Conservation (phyloP, 2,888 invertebrate genomes). For the Elmis aenea region DNA sequence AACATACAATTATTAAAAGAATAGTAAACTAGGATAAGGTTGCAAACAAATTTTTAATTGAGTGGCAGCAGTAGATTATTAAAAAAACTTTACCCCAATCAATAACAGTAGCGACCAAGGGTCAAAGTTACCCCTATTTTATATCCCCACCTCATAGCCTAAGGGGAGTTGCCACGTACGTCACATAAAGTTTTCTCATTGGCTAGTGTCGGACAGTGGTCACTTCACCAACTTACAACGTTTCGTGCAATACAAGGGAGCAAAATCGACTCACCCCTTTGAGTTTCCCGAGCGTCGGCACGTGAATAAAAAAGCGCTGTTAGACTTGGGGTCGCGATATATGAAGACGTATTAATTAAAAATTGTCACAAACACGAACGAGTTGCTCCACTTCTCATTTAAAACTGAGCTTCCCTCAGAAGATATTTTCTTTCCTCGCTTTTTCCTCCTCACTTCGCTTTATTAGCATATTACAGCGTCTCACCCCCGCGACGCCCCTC, state of each 20-base stretch:
- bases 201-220: slow-evolving; percentile 39
- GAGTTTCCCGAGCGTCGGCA: too few species aligned
- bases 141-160: slow-evolving; percentile 24
- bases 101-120: too few species aligned
- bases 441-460: slow-evolving; percentile 32
- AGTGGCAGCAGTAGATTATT: too few species aligned
- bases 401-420: slow-evolving; percentile 42
- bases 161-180: slow-evolving; percentile 33
- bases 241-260: not conserved
- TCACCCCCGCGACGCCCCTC: slow-evolving; percentile 1
- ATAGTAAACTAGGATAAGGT: too few species aligned
- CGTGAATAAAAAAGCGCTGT: too few species aligned
- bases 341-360: too few species aligned
- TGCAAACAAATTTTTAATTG: too few species aligned
- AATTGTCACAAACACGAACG: slow-evolving; percentile 11
- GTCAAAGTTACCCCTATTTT: slow-evolving; percentile 33
- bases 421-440: slow-evolving; percentile 41
- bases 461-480: slow-evolving; percentile 31
- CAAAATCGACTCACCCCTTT: too few species aligned
- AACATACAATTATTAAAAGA: too few species aligned
- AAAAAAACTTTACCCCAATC: too few species aligned
- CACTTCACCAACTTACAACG: slow-evolving; percentile 25
- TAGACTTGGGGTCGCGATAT: too few species aligned
- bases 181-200: slow-evolving; percentile 27
- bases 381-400: slow-evolving; percentile 37